phyloP scores from a whole-genome alignment of 2,113 vertebrate genomes.

The Crotalus viridis region DNA sequence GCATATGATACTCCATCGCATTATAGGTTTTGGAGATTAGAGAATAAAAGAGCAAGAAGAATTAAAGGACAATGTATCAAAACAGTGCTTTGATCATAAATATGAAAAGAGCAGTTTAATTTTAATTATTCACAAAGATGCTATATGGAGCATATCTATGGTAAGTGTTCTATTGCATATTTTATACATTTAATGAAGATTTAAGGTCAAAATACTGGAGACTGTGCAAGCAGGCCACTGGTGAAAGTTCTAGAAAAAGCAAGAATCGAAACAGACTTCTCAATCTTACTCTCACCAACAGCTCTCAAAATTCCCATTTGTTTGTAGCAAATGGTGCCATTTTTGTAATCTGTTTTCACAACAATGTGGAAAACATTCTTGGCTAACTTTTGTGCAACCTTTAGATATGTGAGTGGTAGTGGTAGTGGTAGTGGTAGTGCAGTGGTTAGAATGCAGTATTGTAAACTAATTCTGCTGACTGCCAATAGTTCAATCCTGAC shows the following conservation, averaged over 20 bases:
- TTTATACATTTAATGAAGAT: slow-evolving; percentile 45
- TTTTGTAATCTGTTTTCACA: neutral
- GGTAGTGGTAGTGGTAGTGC: neutral
- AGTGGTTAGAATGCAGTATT: neutral
- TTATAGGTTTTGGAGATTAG: slow-evolving; percentile 44
- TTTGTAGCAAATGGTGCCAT: neutral
- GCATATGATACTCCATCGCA: slow-evolving; percentile 30
- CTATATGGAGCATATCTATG: slow-evolving; percentile 4
- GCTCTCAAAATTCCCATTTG: neutral
- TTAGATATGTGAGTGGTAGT: neutral
- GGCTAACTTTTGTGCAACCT: neutral
- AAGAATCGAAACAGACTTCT: neutral
- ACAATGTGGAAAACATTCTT: neutral
- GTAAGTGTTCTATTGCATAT: slow-evolving; percentile 35
- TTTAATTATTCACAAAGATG: slow-evolving; percentile 51
- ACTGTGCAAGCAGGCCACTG: slow-evolving; percentile 7
- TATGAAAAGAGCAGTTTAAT: slow-evolving; percentile 31
- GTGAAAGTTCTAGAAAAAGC: neutral
- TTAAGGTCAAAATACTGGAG: slow-evolving; percentile 33
- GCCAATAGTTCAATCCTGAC: neutral
- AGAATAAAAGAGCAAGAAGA: slow-evolving; percentile 1
- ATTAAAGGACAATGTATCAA: slow-evolving; percentile 13
- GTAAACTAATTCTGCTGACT: too few species aligned
- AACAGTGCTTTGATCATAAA: neutral
- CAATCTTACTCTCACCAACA: neutral